A percentile compares a stretch with the other conserved stretches of the same genome.
phyloP scores from a whole-genome alignment of 1,140 invertebrate genomes.

The Solenopsis invicta region DNA sequence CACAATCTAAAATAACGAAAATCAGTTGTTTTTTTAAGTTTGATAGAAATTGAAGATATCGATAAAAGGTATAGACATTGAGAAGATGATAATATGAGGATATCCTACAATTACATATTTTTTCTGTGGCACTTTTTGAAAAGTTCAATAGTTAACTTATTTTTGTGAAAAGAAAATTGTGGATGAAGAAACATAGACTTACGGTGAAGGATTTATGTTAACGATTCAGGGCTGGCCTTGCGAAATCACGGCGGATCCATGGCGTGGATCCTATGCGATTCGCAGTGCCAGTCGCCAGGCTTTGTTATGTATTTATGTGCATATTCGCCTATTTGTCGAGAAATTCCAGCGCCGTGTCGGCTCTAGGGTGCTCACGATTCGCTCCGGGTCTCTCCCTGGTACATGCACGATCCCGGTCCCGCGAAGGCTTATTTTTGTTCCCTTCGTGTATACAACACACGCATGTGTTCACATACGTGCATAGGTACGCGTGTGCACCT shows the following conservation, averaged over 20 bases:
- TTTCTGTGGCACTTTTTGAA: background rate
- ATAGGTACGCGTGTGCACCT: background rate
- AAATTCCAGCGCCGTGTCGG: conserved; percentile 80
- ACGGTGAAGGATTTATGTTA: background rate
- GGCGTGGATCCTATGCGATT: conserved; percentile 68
- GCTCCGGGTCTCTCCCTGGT: conserved; percentile 66
- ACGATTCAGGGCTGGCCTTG: conserved; percentile 18
- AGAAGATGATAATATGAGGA: background rate
- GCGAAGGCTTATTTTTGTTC: conserved; percentile 55
- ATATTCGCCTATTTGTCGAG: conserved; percentile 83
- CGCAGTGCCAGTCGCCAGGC: conserved; percentile 67
- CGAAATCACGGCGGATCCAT: conserved; percentile 58
- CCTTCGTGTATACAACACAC: conserved; percentile 60
- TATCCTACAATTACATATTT: background rate
- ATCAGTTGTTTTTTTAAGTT: background rate
- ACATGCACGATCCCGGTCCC: conserved; percentile 78
- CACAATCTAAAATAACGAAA: background rate
- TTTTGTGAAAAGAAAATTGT: background rate
- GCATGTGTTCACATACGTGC: background rate
- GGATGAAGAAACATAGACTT: background rate
- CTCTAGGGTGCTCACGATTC: conserved; percentile 80
- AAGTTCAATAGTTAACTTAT: background rate
- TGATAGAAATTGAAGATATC: background rate
- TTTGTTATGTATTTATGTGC: conserved; percentile 83
- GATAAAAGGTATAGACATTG: background rate